These are phyloP conservation scores for Himalopsyche anomala DNA, from an alignment of 2,888 invertebrate genomes.

Conservation along the genomic window DNA sequence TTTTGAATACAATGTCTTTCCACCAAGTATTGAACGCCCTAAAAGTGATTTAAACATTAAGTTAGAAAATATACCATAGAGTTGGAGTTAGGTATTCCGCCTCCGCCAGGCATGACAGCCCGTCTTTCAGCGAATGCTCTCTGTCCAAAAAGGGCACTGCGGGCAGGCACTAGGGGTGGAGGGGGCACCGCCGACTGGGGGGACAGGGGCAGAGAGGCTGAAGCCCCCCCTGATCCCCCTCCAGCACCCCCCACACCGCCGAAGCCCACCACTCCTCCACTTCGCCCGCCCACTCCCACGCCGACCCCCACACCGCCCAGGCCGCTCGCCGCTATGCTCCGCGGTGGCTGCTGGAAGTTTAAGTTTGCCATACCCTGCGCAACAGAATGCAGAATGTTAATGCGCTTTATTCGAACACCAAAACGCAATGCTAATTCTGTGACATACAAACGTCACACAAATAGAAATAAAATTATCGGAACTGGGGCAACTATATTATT, in stretches of 20 bases:
- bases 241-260: slow-evolving; percentile 74
- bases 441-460: no score
- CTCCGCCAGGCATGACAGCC: slow-evolving; percentile 79
- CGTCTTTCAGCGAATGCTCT: slow-evolving; percentile 88
- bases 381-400: background rate
- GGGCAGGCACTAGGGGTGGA: slow-evolving; percentile 75
- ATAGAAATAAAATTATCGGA: no score
- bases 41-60: no score
- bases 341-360: slow-evolving; percentile 92
- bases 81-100: slow-evolving; percentile 73
- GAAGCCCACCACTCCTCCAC: slow-evolving; percentile 74
- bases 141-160: slow-evolving; percentile 83
- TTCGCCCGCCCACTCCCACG: slow-evolving; percentile 78
- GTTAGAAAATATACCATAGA: slow-evolving; percentile 72
- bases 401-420: slow-evolving; percentile 2
- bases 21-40: no score
- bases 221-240: slow-evolving; percentile 72
- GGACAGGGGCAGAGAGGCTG: slow-evolving; percentile 70
- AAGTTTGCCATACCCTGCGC: slow-evolving; percentile 92
- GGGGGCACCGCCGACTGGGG: slow-evolving; percentile 76
- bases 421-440: background rate
- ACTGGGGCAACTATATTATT: no score
- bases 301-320: slow-evolving; percentile 72
- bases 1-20: no score
- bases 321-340: slow-evolving; percentile 88